Evolutionary conservation across 2,888 invertebrate genomes (phyloP).

Genomic region (Anthoptus insignis): DNA sequence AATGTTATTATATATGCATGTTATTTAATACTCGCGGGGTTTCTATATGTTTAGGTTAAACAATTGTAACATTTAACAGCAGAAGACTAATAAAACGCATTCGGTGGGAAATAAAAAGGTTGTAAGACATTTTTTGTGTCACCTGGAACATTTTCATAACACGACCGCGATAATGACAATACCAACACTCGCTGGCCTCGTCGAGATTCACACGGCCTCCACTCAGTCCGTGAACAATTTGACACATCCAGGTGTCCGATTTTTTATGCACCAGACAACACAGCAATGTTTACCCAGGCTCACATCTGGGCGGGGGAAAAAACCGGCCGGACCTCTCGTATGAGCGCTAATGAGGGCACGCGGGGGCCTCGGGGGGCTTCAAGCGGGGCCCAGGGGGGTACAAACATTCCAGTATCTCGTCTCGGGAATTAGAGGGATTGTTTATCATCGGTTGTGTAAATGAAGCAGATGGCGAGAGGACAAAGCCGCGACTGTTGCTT

Average conservation of each 20-base stretch:
- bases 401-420: constrained; percentile 59
- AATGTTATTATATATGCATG: no score
- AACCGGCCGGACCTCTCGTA: constrained; percentile 83
- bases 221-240: constrained; percentile 83
- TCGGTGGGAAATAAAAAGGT: constrained; percentile 20
- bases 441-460: constrained; percentile 70
- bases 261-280: constrained; percentile 80
- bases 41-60: no score
- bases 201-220: constrained; percentile 77
- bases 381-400: constrained; percentile 50
- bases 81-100: neutral
- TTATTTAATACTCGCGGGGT: no score
- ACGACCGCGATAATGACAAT: constrained; percentile 52
- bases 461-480: constrained; percentile 70
- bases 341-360: constrained; percentile 76
- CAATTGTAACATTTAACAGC: neutral
- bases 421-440: constrained; percentile 60
- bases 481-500: constrained; percentile 69
- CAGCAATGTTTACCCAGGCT: constrained; percentile 71
- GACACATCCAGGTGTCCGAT: constrained; percentile 86
- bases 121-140: constrained; percentile 24
- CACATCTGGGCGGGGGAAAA: constrained; percentile 84
- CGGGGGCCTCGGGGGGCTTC: no score
- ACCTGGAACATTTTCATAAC: constrained; percentile 44
- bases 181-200: constrained; percentile 50